phyloP scores from a whole-genome alignment of 2,888 invertebrate genomes.

The Linnaemya tessellans region DNA sequence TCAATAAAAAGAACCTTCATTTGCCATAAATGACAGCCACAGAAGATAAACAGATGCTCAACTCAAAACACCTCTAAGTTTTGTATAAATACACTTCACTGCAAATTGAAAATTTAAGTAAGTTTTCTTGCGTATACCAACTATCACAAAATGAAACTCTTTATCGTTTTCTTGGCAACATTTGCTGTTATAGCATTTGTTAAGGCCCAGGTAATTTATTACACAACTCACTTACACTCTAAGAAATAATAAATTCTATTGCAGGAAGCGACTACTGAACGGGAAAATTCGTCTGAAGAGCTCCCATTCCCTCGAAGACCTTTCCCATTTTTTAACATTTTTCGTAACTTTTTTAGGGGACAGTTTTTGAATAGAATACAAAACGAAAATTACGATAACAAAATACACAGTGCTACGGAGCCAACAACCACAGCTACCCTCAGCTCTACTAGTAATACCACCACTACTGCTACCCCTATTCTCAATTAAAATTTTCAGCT shows the following conservation, averaged over 20 bases:
- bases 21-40: conserved; percentile 7
- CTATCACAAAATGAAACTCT: conserved; percentile 31
- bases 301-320: not conserved
- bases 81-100: conserved; percentile 11
- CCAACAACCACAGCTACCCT: no score
- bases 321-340: not conserved
- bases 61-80: not conserved
- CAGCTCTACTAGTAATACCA: no score
- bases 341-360: not conserved
- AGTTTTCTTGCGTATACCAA: not conserved
- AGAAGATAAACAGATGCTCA: not conserved
- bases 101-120: not conserved
- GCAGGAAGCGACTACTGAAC: conserved; percentile 26
- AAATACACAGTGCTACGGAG: no score
- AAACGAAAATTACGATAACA: conserved; percentile 2
- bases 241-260: not conserved
- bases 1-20: not conserved
- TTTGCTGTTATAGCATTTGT: conserved; percentile 32
- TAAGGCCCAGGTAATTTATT: conserved; percentile 42
- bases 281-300: conserved; percentile 1
- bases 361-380: conserved; percentile 9
- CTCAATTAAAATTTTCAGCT: no score
- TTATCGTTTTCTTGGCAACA: conserved; percentile 5
- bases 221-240: not conserved
- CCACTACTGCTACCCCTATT: no score